Evolutionary conservation across 2,888 invertebrate species (phyloP), one percentile per base, ranked within the genome.

Genomic region (Caenorhabditis auriculariae): DNA sequence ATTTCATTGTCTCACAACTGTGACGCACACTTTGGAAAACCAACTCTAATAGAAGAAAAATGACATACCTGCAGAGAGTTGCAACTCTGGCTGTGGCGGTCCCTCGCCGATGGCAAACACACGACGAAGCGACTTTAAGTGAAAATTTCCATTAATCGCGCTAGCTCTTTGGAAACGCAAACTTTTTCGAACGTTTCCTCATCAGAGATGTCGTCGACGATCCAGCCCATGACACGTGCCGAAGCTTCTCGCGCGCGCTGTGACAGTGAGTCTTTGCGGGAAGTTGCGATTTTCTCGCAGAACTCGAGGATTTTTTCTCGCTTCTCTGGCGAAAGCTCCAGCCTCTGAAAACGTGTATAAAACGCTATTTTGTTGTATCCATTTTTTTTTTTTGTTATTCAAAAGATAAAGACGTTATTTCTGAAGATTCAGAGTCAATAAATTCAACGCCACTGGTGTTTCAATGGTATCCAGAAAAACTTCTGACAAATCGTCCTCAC

Each of bases 41-140:
- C n/a, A n/a, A n/a, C n/a, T n/a, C n/a, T n/a, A n/a, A n/a, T n/a
- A n/a, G n/a, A n/a, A 12, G 17, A 7, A 12, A 41, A 17, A 41
- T n/a, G 7, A 41, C 41, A 44, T 49, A 5, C 74, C 74, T n/a
- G 72, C 74, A 12, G 59, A 53, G 41, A 74, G 49, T 46, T 74
- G 74, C 1, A 74, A 53, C 37, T 72, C 74, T 5, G 71, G 67
- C 51, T 71, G 72, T n/a, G 72, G 72, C 3, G 74, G 71, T 3
- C 72, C 74, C 23, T 65, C 65, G 15, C 71, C 72, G 35, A 72
- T 56, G 2, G 55, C 45, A 39, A 52, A 57, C 7, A 74, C 58
- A 17, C 60, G 47, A 4, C 42, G 28, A 2, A 24, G n/a, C 3
- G 50, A 42, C 44, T 47, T 45, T 7, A 48, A 46, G 7, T 48